Base-by-base conservation (phyloP, 2,888 invertebrate species). In the Eristalinus sepulchralis region DNA sequence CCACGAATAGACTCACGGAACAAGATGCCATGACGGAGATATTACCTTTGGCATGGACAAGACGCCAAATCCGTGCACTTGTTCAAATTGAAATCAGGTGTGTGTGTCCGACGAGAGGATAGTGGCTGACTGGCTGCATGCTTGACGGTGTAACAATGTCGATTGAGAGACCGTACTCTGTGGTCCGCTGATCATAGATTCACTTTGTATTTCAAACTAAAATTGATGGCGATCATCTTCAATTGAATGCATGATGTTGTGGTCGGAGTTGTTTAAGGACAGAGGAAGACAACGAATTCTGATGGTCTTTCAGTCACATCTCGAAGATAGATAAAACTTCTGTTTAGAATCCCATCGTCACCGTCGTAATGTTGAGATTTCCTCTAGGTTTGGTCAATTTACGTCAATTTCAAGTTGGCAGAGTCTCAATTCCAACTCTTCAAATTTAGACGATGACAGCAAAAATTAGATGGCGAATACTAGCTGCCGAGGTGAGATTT, bases 21-120 rank as follows among this genome's bases (percentile, higher is more conserved):
- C 86, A 82, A 86, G 86, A 86, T 83, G 78, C 78, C 83, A 66
- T 79, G 71, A 62, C 77, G 59, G 62, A 82, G 82, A 86, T 78
- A 27, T 31, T 57, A 22, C 57, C 17, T 22, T 36, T 67, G 75
- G 17, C 17, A 47, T 47, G 83, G 79, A 78, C 75, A 83, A 78
- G 83, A 86, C 78, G 73, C 86, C 86, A 86, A 86, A 83, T 83
- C 78, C 75, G 86, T 83, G 86, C 83, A 86, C 83, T 83, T 86
- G 86, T 83, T 71, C 83, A 86, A 71, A 70, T 70, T 81, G 47
- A 81, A 85, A 82, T 85, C 85, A 85, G 85, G 83, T 86, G 82
- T 81, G 82, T 81, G 76, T 85, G 64, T 47, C 10, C 22, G 39
- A 11, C 24, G 31, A n/a, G 64, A 64, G 20, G 20, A 70, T 34